These are phyloP conservation scores for Helleia helle DNA, from an alignment of 2,888 invertebrate species.

Conservation along the genomic window DNA sequence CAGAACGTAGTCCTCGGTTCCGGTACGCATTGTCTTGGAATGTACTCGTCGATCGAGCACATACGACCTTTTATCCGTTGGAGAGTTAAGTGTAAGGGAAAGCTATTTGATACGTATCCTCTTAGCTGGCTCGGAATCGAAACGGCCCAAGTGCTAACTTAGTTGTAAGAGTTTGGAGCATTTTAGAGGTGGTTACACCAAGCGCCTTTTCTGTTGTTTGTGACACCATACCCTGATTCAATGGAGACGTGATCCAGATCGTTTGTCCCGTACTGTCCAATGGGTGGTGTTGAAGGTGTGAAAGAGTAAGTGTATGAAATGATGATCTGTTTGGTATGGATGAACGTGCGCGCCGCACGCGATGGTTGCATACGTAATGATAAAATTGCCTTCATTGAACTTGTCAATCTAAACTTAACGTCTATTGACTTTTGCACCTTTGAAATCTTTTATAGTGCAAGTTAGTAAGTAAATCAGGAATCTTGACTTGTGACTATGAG, in stretches of 20 bases:
- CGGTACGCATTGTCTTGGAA: slow-evolving; percentile 63
- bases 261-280: slow-evolving; percentile 32
- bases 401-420: slow-evolving; percentile 51
- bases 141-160: slow-evolving; percentile 47
- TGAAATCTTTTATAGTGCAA: too few relatives aligned
- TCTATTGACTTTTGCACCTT: slow-evolving; percentile 23
- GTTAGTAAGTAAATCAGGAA: too few relatives aligned
- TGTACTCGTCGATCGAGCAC: slow-evolving; percentile 40
- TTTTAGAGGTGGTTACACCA: slow-evolving; percentile 38
- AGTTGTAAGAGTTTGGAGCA: slow-evolving; percentile 29
- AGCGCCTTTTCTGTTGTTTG: slow-evolving; percentile 68
- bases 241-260: slow-evolving; percentile 48
- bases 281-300: slow-evolving; percentile 23
- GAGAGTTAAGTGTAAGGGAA: slow-evolving; percentile 60
- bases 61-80: slow-evolving; percentile 50
- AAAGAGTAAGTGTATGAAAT: slow-evolving; percentile 35
- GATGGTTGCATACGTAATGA: slow-evolving; percentile 53
- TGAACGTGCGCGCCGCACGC: slow-evolving; percentile 40
- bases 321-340: slow-evolving; percentile 56
- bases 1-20: slow-evolving; percentile 60
- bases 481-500: too few relatives aligned
- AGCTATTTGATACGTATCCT: slow-evolving; percentile 70
- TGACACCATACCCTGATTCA: slow-evolving; percentile 68
- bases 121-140: slow-evolving; percentile 27
- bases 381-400: slow-evolving; percentile 58